Percentiles rank a stretch among this genome's conserved stretches.
These are phyloP conservation scores for Cybosia mesomella DNA, from an alignment of 2,888 invertebrate species.

Conservation along the genomic window DNA sequence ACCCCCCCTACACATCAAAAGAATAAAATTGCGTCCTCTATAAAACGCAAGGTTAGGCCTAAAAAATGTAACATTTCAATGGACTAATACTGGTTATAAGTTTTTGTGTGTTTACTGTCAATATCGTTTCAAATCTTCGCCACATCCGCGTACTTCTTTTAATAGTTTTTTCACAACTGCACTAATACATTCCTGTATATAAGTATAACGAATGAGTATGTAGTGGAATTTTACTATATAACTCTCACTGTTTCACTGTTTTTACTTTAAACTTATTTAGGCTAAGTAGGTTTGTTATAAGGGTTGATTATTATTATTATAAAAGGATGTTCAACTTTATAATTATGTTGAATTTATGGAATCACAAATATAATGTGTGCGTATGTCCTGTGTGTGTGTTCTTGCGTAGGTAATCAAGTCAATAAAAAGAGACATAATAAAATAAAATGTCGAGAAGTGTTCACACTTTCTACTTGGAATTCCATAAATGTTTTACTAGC, in stretches of 20 bases:
- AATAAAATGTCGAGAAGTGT: not conserved
- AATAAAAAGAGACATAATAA: not conserved
- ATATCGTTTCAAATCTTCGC: conserved; percentile 16
- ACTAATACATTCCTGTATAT: conserved; percentile 74
- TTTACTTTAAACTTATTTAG: conserved; percentile 66
- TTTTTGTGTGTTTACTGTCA: no score
- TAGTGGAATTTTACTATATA: conserved; percentile 76
- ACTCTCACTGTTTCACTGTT: conserved; percentile 79
- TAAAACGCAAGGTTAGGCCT: no score
- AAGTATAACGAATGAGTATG: conserved; percentile 64
- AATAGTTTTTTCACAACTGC: conserved; percentile 55
- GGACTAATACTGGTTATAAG: no score
- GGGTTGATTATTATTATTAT: conserved; percentile 44
- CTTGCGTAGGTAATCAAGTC: not conserved
- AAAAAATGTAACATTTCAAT: no score
- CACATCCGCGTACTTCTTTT: conserved; percentile 45
- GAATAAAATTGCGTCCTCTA: no score
- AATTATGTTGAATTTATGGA: conserved; percentile 32
- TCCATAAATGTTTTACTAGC: conserved; percentile 31
- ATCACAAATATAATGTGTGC: conserved; percentile 35
- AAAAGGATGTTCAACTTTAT: conserved; percentile 21
- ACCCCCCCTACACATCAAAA: no score
- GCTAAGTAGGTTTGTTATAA: conserved; percentile 61
- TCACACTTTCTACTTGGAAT: conserved; percentile 33
- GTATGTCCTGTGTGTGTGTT: conserved; percentile 1